Base-by-base conservation (phyloP, 2,797 vertebrate genomes). In the Tinamus major region DNA sequence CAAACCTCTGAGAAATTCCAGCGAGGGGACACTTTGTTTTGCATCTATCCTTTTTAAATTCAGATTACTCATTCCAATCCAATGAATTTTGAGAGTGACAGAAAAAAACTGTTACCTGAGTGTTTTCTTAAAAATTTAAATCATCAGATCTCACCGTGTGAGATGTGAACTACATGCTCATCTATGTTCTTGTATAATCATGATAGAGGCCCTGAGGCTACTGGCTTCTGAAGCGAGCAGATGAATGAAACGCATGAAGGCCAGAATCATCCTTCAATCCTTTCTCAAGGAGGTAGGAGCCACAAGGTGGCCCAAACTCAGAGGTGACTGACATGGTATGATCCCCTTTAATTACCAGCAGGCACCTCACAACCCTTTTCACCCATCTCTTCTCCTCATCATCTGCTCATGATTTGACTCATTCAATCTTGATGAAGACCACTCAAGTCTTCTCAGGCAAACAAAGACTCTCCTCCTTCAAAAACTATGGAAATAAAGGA, bases 381-480 rank as follows among this genome's bases (percentile, higher is more conserved):
- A 67, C n/a, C 44, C n/a, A 67, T 48, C 16, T 33, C 23, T 33
- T 68, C 33, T 23, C 44, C 21, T 68, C 65, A 48, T 48, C 10
- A 63, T 39, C 29, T 23, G 24, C 27, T 63, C 46, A 49, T 37
- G 63, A 26, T 24, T n/a, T 77, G 21, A 18, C 41, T 10, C 55
- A 35, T 39, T 51, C 7, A 18, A 7, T 63, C 26, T 63, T 90
- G 89, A 91, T 65, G 67, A 61, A 92, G 87, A 55, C 79, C 81
- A 59, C 84, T 55, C 82, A 93, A 93, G 75, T 87, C 58, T 91
- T 94, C 90, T 92, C 83, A 95, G 62, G 90, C 88, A 88, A 95
- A 92, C 82, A 92, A 82, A 79, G 58, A 76, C 92, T 89, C 37
- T 77, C 37, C 29, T 59, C 31, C 80, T 63, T 95, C 87, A 92